Evolutionary conservation across 2,113 vertebrate genomes (phyloP).

Genomic region (Ahaetulla prasina): DNA sequence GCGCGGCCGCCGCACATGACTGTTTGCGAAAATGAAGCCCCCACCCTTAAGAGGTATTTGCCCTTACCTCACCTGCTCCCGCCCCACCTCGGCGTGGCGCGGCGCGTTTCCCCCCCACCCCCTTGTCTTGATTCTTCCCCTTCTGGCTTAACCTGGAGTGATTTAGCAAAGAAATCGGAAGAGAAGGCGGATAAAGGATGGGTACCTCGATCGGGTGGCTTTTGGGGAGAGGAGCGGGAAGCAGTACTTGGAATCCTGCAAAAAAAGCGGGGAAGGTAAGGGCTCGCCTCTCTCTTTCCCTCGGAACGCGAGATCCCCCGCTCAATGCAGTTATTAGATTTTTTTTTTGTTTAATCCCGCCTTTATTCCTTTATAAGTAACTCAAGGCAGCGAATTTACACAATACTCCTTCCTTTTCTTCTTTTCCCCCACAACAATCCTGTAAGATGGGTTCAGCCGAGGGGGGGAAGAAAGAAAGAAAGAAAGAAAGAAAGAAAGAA

Average conservation of each 20-base stretch:
- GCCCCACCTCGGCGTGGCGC: not conserved
- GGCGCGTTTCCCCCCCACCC: too few relatives aligned
- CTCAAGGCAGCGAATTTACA: not conserved
- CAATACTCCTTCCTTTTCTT: not conserved
- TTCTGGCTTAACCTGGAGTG: not conserved
- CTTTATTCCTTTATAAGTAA: not conserved
- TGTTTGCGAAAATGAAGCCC: not conserved
- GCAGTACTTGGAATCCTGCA: not conserved
- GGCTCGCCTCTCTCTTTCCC: not conserved
- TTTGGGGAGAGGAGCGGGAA: not conserved
- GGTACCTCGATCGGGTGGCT: not conserved
- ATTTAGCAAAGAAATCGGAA: not conserved
- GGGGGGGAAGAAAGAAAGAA: too few relatives aligned
- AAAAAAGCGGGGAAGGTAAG: not conserved
- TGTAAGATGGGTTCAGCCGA: not conserved
- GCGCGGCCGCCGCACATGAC: not conserved
- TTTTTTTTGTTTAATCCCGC: not conserved
- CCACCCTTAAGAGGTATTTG: not conserved
- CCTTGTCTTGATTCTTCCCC: constrained; percentile 4
- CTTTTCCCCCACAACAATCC: not conserved
- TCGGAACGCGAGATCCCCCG: not conserved
- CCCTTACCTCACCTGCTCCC: not conserved
- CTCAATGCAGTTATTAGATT: not conserved
- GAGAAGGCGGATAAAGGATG: not conserved
- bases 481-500: too few relatives aligned